phyloP scores from a whole-genome alignment of 2,113 vertebrate species.

The Amphiprion percula region DNA sequence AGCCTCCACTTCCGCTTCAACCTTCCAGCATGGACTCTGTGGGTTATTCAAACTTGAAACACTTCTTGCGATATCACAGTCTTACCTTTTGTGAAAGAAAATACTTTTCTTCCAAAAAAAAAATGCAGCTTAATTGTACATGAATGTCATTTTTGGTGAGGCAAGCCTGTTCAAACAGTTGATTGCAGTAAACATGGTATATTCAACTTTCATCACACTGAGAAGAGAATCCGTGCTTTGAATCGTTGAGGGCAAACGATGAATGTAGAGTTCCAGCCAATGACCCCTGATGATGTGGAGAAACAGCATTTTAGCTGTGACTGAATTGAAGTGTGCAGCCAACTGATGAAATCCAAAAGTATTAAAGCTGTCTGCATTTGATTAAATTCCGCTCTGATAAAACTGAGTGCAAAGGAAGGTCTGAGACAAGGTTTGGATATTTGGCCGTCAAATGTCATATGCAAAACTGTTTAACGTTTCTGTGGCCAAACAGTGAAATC shows the following conservation, averaged over 20 bases:
- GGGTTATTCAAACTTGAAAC: no score
- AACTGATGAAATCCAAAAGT: neutral
- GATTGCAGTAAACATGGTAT: neutral
- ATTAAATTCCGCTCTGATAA: neutral
- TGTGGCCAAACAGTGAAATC: neutral
- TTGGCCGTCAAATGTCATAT: neutral
- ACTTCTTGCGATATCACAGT: no score
- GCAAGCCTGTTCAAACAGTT: neutral
- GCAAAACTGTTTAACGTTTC: neutral
- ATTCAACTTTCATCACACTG: constrained; percentile 15
- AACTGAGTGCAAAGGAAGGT: neutral
- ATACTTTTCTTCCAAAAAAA: no score
- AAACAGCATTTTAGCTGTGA: neutral
- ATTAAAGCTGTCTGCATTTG: neutral
- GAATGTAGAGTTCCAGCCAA: constrained; percentile 5
- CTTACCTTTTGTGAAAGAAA: no score
- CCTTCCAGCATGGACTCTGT: no score
- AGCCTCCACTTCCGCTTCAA: no score
- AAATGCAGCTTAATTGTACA: no score
- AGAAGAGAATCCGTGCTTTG: neutral
- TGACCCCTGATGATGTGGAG: constrained; percentile 10
- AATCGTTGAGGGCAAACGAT: constrained; percentile 5
- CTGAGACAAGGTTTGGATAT: neutral
- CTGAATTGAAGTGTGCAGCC: neutral
- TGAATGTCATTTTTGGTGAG: no score